Base-by-base conservation (phyloP, 2,888 invertebrate species). In the Brachynemurus nebulosus region DNA sequence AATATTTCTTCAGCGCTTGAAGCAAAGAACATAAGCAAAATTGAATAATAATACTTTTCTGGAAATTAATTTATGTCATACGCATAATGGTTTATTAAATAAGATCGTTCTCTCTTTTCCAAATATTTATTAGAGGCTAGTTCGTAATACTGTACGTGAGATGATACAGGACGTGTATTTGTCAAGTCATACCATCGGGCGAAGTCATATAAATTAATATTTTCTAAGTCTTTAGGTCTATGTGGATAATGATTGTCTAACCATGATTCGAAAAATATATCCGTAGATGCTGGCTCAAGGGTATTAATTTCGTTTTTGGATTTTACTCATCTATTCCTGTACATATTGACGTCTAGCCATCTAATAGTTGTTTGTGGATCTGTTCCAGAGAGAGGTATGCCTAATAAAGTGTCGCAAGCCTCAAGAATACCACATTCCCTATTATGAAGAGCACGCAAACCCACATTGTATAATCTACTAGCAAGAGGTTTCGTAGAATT, bases 401-500 rank as follows among this genome's bases (percentile, higher is more conserved):
- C 54, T 27, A 58, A 42, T 9, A 59, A 38, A 20, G 55, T 56
- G 47, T 58, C 57, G 37, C 53, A 51, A 40, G 58, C 58, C 53
- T 61, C 58, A 6, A 59, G 47, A n/a, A 57, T 49, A 2, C 59
- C 59, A 42, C 58, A 58, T 48, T 61, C 58, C 46, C 59, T 48
- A 47, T 54, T 52, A 19, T 42, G 52, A 42, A 58, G 47, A 1
- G 48, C 47, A 27, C 58, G 51, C 25, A 59, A 45, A 7, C 51
- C 55, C 46, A 56, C 47, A 44, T 54, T 56, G 53, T 51, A 57
- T 20, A 58, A 50, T 1, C 50, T 43, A 44, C 55, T 56, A 44
- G 44, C 36, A 2, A 59, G 39, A 17, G 51, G 39, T 50, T 58
- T 57, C 23, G 53, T 55, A 19, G 54, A 54, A 44, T 56, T 53